Evolutionary conservation across 2,888 invertebrate genomes (phyloP), one percentile per base, ranked within the genome.

Genomic region (Ceraclea dissimilis): DNA sequence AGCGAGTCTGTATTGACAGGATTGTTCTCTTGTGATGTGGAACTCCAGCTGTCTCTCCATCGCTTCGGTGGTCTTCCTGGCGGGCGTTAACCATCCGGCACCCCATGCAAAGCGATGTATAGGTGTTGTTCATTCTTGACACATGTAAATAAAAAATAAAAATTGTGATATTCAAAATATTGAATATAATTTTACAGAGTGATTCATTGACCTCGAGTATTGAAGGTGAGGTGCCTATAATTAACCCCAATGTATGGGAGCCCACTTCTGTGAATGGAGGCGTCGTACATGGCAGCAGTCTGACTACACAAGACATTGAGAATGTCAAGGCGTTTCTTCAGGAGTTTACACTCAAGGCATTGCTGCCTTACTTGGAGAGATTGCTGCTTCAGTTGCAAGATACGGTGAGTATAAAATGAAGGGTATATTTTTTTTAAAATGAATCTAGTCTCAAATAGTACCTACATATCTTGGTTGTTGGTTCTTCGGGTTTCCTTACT

Each of bases 331-430:
- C 84, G 63, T 87, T 96, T 67, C 80, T 96, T 44, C 86, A 88
- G 66, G 94, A 96, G 67, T 96, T 94, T 75, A 85, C 88, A 58
- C 79, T 86, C 13, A 85, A 89, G 66, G 90, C 92, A 19, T 75
- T 98, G 57, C 76, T 97, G 60, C 97, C 97, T 0, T 92, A 93
- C 71, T 85, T 94, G 39, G 98, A 99, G 70, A 86, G 88, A 67
- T 88, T 93, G 71, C 88, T 98, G 66, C 81, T 82, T 54, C 79
- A 84, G 57, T 71, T 94, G 43, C 86, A 85, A 67, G 93, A 93
- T 69, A 79, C 85, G 63, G 85, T 88, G 69, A 72, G 74, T 57
- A 48, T 8, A 43, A 5, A 33, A n/a, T 47, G 39, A n/a, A 18
- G 2, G 2, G 44, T 10, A 33, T 33, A 8, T 33, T 8, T 33